Percentiles rank a stretch among this genome's conserved stretches.
These are phyloP conservation scores for Tanytarsus gracilentus DNA, from an alignment of 2,888 invertebrate genomes.

Conservation along the genomic window DNA sequence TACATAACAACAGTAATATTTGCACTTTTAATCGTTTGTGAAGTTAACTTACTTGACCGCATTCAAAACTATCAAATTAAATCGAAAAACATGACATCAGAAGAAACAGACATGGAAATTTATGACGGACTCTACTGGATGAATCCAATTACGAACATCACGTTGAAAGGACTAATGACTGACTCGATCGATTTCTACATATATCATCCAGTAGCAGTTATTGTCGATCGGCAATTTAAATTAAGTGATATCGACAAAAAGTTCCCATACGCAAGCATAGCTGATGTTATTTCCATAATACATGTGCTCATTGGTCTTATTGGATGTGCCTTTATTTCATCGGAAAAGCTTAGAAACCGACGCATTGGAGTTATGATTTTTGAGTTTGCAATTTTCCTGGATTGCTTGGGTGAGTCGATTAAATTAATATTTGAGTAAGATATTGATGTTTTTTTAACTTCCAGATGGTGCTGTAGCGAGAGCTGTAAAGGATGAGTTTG, in stretches of 20 bases:
- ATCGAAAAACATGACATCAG: neutral
- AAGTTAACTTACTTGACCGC: neutral
- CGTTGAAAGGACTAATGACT: neutral
- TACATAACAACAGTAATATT: neutral
- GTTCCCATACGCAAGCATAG: neutral
- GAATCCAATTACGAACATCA: neutral
- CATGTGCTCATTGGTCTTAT: neutral
- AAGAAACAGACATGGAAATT: neutral
- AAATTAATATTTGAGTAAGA: too few relatives aligned
- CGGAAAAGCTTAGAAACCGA: neutral
- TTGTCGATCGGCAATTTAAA: neutral
- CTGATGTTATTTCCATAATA: neutral
- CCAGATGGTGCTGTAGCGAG: too few relatives aligned
- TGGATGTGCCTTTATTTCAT: neutral
- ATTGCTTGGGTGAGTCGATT: neutral
- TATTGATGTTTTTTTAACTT: too few relatives aligned
- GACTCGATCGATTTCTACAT: neutral
- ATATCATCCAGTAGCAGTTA: neutral
- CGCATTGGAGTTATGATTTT: neutral
- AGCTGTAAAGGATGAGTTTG: too few relatives aligned
- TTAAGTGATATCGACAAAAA: neutral
- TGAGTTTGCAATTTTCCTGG: neutral
- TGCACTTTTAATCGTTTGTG: neutral
- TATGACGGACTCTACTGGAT: neutral
- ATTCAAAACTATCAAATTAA: neutral